Evolutionary conservation across 2,797 vertebrate species (phyloP).

Genomic region (Aphelocoma californica): DNA sequence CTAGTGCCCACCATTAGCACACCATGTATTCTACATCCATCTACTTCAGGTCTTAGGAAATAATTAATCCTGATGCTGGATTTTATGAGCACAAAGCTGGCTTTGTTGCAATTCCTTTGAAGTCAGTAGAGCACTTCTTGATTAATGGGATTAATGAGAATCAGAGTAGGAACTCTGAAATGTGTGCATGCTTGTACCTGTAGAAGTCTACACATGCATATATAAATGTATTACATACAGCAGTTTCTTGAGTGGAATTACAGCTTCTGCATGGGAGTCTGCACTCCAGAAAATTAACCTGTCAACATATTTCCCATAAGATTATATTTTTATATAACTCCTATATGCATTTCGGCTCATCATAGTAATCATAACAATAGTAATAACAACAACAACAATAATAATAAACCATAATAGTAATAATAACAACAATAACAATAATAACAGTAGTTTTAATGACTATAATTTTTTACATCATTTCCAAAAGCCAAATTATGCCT

Average conservation of each 20-base stretch:
- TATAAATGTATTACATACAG: neutral
- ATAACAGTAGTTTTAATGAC: neutral
- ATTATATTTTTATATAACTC: neutral
- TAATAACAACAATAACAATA: neutral
- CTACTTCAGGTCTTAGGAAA: neutral
- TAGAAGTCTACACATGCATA: neutral
- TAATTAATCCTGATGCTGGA: neutral
- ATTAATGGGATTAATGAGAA: neutral
- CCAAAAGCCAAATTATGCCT: neutral
- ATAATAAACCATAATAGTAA: neutral
- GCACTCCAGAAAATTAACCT: neutral
- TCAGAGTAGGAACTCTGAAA: neutral
- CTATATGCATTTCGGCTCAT: neutral
- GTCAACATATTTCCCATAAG: neutral
- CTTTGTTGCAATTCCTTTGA: conserved; percentile 1
- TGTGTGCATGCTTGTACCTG: neutral
- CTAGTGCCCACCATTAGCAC: neutral
- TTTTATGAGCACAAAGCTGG: neutral
- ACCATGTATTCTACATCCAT: neutral
- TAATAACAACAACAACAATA: neutral
- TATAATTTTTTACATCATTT: neutral
- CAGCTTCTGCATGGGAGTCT: neutral
- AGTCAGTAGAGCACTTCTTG: neutral
- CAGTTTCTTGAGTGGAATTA: neutral
- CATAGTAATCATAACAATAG: neutral